Base-by-base conservation (phyloP, 1,140 invertebrate genomes). In the Drosophila simulans region DNA sequence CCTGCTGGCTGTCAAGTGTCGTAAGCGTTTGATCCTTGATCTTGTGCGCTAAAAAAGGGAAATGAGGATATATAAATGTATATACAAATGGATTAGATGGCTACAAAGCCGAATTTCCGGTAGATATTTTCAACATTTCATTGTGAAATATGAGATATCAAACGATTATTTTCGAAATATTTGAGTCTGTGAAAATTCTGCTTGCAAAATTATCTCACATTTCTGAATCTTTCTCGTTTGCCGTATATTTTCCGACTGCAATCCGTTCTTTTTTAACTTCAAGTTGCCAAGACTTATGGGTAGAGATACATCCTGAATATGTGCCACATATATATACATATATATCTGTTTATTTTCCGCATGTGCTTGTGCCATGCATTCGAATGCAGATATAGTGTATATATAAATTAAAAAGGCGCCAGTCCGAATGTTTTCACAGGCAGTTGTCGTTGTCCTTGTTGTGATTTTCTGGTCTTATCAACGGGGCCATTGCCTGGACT, bases 341-440 rank as follows among this genome's bases (percentile, higher is more conserved):
- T 54, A 43, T 59, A 49, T 55, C n/a, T 45, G 43, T 46, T 25
- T 69, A 7, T 59, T 17, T 17, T 11, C 31, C 25, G 25, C 46
- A 4, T 34, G 10, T 17, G 27, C 49, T 17, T 17, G 5, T 34
- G 17, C 35, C 22, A 8, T 42, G 39, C 58, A 53, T 71, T 46
- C 48, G 11, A 42, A 42, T 65, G 42, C 52, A 72, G 42, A 64
- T 75, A 37, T 56, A 20, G 37, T 62, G 31, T 57, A 52, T 35
- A 74, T 59, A 82, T 69, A 74, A 65, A 82, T 77, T 74, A 81
- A 52, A 81, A 73, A 68, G 46, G 53, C 71, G 54, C 58, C 57
- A 64, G 51, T 49, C 71, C 39, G 58, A 80, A 57, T 80, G 55
- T 53, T 64, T 64, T 56, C 42, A 43, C 55, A 66, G 72, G 45